Base-by-base conservation (phyloP, 2,113 vertebrate genomes). In the Phocoena phocoena region DNA sequence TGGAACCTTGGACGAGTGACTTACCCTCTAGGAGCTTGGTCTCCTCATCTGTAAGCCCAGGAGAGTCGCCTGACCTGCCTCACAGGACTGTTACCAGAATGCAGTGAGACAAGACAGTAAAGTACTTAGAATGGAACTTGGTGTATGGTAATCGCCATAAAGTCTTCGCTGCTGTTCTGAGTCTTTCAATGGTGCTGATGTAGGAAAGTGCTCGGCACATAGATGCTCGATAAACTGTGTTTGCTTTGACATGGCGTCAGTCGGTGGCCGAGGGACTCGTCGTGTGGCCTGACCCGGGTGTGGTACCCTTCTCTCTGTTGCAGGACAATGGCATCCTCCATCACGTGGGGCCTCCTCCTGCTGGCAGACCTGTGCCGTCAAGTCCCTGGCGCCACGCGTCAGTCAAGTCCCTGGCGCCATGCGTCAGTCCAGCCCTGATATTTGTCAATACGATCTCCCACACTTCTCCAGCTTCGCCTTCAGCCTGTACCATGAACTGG, bases 401-500 rank as follows among this genome's bases (percentile, higher is more conserved):
- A 74, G 83, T 80, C 58, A 53, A 41, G 17, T 15, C 9, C 33
- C 90, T 3, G 84, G 21, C 5, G 4, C 65, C 15, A 36, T 12
- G 12, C 3, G 21, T 8, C 14, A 4, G 9, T 65, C 28, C 3
- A 44, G 25, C 2, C 47, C 41, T 15, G 31, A 87, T 36, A 55
- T 6, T 44, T 26, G 20, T 20, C 17, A 55, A 20, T 20, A 41
- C 6, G 28, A 25, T 0, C 15, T 6, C 25, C 84, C 25, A 8
- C n/a, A 31, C 36, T 15, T 15, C 62, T 36, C 13, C n/a, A 88
- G 1, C 94, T 99, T 99, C 62, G 98, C 98, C 25, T 98, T 99
- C 92, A 60, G 97, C 7, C 92, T 99, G 58, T 99, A 99, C 96
- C 99, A 98, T 92, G 95, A 96, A 8, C 67, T 99, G 87, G 92